These are phyloP conservation scores for Dorcus parallelipipedus DNA, from an alignment of 2,888 invertebrate genomes.

Conservation along the genomic window DNA sequence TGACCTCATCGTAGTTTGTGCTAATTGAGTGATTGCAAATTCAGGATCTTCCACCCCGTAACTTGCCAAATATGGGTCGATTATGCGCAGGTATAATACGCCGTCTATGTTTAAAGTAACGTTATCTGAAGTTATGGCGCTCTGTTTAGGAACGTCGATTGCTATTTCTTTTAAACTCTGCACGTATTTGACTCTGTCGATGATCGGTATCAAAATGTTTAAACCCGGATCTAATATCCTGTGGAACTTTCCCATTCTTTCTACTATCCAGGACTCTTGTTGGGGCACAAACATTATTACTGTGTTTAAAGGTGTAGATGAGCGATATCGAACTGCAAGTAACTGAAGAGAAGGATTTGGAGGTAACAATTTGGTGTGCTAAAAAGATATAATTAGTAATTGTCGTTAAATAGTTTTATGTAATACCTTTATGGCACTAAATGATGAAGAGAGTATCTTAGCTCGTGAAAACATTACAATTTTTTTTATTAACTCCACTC, in stretches of 20 bases:
- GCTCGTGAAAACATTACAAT: constrained; percentile 52
- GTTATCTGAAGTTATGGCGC: constrained; percentile 97
- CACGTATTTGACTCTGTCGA: constrained; percentile 94
- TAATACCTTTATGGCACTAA: constrained; percentile 45
- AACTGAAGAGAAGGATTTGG: constrained; percentile 17
- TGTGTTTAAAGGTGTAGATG: constrained; percentile 83
- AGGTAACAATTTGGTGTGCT: constrained; percentile 18
- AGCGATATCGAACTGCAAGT: constrained; percentile 41
- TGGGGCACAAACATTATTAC: constrained; percentile 97
- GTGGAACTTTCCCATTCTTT: constrained; percentile 97
- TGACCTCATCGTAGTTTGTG: constrained; percentile 99
- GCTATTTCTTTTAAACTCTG: constrained; percentile 99
- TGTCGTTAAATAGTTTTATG: constrained; percentile 10
- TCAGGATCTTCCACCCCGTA: constrained; percentile 99
- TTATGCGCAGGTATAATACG: constrained; percentile 89
- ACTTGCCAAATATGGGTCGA: constrained; percentile 90
- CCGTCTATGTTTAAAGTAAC: constrained; percentile 96
- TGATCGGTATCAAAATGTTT: constrained; percentile 85
- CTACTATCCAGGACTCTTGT: constrained; percentile 98
- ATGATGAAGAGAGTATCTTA: constrained; percentile 46
- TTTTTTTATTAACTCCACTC: constrained; percentile 1
- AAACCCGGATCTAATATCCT: constrained; percentile 92
- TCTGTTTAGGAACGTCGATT: constrained; percentile 98
- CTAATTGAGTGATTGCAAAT: constrained; percentile 97
- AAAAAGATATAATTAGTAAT: constrained; percentile 4